Percentiles rank a stretch among this genome's conserved stretches.
These are phyloP conservation scores for Cassiopea xamachana DNA, from an alignment of 30 jellyfish, hydroid and myxozoan genomes.

Conservation along the genomic window DNA sequence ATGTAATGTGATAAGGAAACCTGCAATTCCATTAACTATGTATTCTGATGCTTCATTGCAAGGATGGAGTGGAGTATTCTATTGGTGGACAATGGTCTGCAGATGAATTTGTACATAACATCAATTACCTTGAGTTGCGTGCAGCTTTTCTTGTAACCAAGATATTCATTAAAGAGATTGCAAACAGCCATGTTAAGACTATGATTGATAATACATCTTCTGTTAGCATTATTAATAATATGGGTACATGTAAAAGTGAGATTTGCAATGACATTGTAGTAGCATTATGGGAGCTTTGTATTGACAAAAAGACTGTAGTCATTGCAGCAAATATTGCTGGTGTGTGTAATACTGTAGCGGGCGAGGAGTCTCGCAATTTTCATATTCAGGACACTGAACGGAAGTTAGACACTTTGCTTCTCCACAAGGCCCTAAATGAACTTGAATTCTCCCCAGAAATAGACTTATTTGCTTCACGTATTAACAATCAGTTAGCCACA, in stretches of 20 bases:
- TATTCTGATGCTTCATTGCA: constrained; percentile 29
- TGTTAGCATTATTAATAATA: too few species aligned
- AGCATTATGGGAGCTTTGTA: constrained; percentile 41
- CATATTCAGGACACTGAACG: constrained; percentile 33
- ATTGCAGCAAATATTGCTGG: constrained; percentile 59
- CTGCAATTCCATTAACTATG: background rate
- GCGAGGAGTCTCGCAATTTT: constrained; percentile 22
- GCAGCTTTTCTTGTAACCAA: background rate
- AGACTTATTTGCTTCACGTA: background rate
- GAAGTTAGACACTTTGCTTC: constrained; percentile 18
- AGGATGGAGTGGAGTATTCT: constrained; percentile 46
- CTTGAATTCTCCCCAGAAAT: background rate
- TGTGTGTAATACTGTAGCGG: constrained; percentile 35
- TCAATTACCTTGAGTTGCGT: constrained; percentile 31
- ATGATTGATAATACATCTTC: too few species aligned
- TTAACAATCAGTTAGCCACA: background rate
- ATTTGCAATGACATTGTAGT: background rate
- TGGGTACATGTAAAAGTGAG: too few species aligned
- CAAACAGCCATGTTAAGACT: too few species aligned
- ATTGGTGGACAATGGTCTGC: constrained; percentile 41
- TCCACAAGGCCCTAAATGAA: background rate
- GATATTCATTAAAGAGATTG: too few species aligned
- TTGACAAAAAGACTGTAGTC: constrained; percentile 8
- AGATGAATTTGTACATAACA: constrained; percentile 19
- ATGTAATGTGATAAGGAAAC: background rate